phyloP scores from a whole-genome alignment of 2,113 vertebrate genomes.

The Rattus rattus region DNA sequence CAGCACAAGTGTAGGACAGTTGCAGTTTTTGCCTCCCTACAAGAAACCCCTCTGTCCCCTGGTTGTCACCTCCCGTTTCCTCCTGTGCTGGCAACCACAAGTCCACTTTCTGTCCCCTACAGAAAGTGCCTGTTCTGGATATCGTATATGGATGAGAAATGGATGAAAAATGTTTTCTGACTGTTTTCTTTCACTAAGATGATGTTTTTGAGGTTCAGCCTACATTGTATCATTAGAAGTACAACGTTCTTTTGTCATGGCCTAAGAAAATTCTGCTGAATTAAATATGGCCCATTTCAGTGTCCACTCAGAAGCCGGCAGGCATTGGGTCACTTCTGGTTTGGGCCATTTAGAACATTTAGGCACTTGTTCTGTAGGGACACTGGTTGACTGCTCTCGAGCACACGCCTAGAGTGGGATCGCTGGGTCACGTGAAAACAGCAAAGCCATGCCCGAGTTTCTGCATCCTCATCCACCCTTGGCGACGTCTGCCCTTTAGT shows the following conservation, averaged over 20 bases:
- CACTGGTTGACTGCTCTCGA: neutral
- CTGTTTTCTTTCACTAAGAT: neutral
- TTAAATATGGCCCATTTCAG: neutral
- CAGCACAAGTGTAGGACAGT: neutral
- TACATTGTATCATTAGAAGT: no score
- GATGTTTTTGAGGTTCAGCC: neutral
- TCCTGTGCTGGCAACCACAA: neutral
- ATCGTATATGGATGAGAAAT: neutral
- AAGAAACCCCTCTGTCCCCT: neutral
- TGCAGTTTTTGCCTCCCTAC: neutral
- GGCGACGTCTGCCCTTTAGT: neutral
- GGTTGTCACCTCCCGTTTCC: neutral
- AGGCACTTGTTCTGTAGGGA: neutral
- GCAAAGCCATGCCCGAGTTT: neutral
- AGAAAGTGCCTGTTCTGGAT: neutral
- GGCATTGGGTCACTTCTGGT: neutral
- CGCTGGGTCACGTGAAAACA: neutral
- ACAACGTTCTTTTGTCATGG: neutral
- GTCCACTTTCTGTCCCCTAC: neutral
- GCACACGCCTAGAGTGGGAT: neutral
- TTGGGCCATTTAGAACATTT: neutral
- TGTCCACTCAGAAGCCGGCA: neutral
- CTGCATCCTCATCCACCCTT: fast-evolving
- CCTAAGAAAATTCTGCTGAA: neutral
- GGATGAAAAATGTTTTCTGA: neutral